Conservation (phyloP, 2,797 vertebrate genomes). For the Ciconia nigra region DNA sequence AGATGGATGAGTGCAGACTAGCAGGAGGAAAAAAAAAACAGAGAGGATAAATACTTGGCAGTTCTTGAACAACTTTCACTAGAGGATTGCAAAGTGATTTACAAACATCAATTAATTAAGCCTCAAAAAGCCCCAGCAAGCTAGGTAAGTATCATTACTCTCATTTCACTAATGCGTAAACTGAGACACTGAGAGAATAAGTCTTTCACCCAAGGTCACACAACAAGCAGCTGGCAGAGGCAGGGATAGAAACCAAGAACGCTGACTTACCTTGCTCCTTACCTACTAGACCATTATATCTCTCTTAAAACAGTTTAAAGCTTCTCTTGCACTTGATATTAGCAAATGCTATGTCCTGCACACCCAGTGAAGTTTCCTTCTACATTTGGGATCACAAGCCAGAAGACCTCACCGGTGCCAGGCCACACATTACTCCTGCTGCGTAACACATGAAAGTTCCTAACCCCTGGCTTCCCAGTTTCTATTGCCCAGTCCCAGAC, state of each 20-base stretch:
- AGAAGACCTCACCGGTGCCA: background rate
- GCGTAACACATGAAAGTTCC: accelerated
- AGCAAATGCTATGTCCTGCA: background rate
- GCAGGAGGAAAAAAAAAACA: background rate
- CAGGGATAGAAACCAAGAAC: background rate
- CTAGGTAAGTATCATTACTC: constrained; percentile 60
- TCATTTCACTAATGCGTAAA: constrained; percentile 58
- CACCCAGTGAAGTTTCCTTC: background rate
- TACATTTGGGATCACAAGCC: accelerated
- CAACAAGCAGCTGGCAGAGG: constrained; percentile 29
- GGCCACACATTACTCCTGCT: background rate
- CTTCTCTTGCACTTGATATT: background rate
- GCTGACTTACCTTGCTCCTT: background rate
- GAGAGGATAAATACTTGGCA: constrained; percentile 51
- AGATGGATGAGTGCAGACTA: constrained; percentile 44
- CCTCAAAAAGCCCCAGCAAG: constrained; percentile 26
- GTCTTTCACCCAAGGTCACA: constrained; percentile 57
- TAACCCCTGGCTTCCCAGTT: background rate
- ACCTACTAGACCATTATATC: background rate
- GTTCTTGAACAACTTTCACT: constrained; percentile 36
- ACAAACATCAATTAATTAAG: constrained; percentile 68
- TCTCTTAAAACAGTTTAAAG: background rate
- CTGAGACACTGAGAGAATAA: constrained; percentile 17
- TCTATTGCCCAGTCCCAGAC: background rate
- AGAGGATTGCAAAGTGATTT: constrained; percentile 48